A percentile compares a stretch with the other conserved stretches of the same genome.
Evolutionary conservation across 2,888 invertebrate genomes (phyloP).

Genomic region (Notodonta ziczac): DNA sequence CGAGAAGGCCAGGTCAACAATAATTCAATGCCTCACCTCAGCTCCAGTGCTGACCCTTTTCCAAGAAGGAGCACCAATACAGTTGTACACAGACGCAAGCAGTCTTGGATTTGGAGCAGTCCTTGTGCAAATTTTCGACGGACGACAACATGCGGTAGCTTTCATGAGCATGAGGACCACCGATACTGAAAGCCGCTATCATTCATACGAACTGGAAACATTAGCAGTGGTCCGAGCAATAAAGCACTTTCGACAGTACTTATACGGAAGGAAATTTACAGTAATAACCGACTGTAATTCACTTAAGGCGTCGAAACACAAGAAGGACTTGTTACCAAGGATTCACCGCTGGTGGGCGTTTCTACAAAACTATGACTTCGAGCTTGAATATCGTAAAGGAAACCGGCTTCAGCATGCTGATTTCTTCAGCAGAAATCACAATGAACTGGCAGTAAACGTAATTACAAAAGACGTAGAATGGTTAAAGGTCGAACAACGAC

Average conservation of each 20-base stretch:
- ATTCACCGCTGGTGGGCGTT: conserved; percentile 47
- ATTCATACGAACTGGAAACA: conserved; percentile 13
- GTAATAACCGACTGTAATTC: conserved; percentile 40
- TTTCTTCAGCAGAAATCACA: conserved; percentile 36
- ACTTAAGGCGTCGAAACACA: conserved; percentile 41
- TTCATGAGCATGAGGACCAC: conserved; percentile 13
- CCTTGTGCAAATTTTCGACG: background rate
- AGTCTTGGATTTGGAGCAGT: conserved; percentile 6
- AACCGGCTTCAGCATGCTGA: conserved; percentile 36
- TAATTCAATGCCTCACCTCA: conserved; percentile 11
- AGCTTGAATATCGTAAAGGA: conserved; percentile 34
- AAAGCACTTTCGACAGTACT: conserved; percentile 43
- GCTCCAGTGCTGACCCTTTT: conserved; percentile 12
- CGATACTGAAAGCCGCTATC: conserved; percentile 11
- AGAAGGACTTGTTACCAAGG: conserved; percentile 39
- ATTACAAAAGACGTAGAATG: conserved; percentile 29
- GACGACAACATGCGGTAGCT: conserved; percentile 9
- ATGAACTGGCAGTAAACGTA: conserved; percentile 18
- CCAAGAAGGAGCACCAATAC: conserved; percentile 13
- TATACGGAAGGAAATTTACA: no score
- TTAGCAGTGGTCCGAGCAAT: conserved; percentile 30
- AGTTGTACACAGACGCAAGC: conserved; percentile 9
- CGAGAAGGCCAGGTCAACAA: conserved; percentile 19
- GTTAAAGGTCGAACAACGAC: conserved; percentile 29
- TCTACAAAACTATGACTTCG: conserved; percentile 40